Percentiles rank a stretch among this genome's conserved stretches.
These are phyloP conservation scores for Chelmon rostratus DNA, from an alignment of 2,797 vertebrate species.

Conservation along the genomic window DNA sequence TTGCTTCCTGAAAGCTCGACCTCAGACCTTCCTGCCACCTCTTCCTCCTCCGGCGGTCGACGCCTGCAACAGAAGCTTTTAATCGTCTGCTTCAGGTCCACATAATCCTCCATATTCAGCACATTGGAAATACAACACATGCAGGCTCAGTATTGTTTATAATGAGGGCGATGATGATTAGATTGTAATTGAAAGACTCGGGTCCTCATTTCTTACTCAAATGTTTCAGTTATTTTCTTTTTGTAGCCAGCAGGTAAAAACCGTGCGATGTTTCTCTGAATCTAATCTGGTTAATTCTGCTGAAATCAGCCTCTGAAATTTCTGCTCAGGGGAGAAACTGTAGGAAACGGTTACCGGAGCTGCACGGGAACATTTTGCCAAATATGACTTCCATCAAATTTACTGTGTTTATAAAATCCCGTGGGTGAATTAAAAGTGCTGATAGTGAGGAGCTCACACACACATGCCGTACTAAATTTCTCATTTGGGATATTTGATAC, in stretches of 20 bases:
- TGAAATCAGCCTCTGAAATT: background rate
- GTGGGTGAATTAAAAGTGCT: slow-evolving; percentile 31
- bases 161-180: background rate
- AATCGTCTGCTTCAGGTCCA: background rate
- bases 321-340: background rate
- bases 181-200: background rate
- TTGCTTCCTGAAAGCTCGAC: background rate
- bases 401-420: slow-evolving; percentile 20
- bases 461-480: background rate
- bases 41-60: background rate
- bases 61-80: background rate
- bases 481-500: slow-evolving; percentile 18
- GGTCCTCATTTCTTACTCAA: background rate
- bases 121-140: background rate
- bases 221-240: background rate
- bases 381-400: slow-evolving; percentile 34
- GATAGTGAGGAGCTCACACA: background rate
- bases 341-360: background rate
- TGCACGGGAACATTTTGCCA: background rate
- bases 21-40: background rate
- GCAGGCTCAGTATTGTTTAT: background rate
- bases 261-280: background rate
- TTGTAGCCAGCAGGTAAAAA: slow-evolving; percentile 2
- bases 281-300: background rate
- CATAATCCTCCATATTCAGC: background rate